Percentiles rank a stretch among this genome's conserved stretches.
phyloP scores from a whole-genome alignment of 2,797 vertebrate species.

The Uromys caudimaculatus region DNA sequence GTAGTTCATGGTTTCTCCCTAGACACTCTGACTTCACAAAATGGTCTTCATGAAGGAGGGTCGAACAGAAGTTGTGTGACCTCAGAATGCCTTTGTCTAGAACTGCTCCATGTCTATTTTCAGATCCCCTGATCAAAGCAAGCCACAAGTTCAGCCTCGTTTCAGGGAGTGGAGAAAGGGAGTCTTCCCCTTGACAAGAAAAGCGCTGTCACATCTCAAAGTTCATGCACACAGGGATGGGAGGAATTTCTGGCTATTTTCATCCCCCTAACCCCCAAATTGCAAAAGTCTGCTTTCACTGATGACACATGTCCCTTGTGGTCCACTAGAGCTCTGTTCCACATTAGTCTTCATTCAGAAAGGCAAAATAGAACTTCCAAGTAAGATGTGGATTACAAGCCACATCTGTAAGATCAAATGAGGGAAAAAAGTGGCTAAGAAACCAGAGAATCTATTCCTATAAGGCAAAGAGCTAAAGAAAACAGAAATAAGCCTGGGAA shows the following conservation, averaged over 20 bases:
- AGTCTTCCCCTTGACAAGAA: not conserved
- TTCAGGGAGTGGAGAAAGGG: not conserved
- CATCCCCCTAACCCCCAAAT: not conserved
- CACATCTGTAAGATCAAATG: not conserved
- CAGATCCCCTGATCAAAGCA: not conserved
- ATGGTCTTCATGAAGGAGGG: not conserved
- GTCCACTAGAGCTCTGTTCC: not conserved
- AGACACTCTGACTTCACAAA: rapidly evolving
- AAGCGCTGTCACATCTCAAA: not conserved
- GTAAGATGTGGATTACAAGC: not conserved
- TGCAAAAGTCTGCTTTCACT: not conserved
- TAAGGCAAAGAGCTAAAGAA: not conserved
- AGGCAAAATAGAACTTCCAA: not conserved
- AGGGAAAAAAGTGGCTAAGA: not conserved
- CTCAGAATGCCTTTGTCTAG: not conserved
- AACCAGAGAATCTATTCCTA: not conserved
- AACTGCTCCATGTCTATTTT: not conserved
- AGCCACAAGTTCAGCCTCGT: not conserved
- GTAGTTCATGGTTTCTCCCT: rapidly evolving
- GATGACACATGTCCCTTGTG: rapidly evolving
- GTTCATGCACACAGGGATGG: rapidly evolving
- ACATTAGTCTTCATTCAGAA: not conserved
- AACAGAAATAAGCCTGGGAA: not conserved
- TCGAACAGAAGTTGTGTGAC: not conserved
- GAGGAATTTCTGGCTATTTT: not conserved